These are phyloP conservation scores for Phymastichus coffea DNA, from an alignment of 1,140 invertebrate genomes.

Conservation along the genomic window DNA sequence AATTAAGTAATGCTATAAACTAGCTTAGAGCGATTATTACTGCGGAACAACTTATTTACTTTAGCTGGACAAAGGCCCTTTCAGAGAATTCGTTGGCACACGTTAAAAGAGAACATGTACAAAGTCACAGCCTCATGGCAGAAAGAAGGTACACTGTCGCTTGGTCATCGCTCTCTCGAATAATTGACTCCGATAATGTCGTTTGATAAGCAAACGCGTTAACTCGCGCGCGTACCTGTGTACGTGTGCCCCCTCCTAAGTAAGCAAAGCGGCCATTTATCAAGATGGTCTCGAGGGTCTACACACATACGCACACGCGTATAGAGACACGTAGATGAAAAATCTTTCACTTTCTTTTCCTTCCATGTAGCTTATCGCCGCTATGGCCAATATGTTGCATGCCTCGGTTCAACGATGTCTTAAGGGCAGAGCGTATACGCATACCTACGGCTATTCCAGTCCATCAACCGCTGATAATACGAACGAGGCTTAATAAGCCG, in stretches of 20 bases:
- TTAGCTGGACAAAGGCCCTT: too few species aligned
- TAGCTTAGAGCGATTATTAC: too few species aligned
- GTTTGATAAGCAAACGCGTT: slow-evolving; percentile 25
- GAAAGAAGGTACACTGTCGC: too few species aligned
- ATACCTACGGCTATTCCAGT: not conserved
- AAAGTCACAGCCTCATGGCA: too few species aligned
- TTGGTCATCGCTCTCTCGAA: slow-evolving; percentile 26
- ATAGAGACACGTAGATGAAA: not conserved
- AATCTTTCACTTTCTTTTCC: too few species aligned
- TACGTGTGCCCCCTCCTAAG: slow-evolving; percentile 1
- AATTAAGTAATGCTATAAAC: too few species aligned
- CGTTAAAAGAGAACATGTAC: too few species aligned
- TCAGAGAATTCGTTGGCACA: too few species aligned
- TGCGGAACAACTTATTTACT: too few species aligned
- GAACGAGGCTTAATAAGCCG: not conserved
- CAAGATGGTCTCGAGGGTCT: slow-evolving; percentile 33
- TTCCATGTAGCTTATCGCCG: too few species aligned
- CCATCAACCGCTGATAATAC: slow-evolving; percentile 2
- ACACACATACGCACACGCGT: not conserved
- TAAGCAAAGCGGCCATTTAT: slow-evolving; percentile 40
- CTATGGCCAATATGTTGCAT: slow-evolving; percentile 6
- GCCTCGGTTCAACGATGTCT: slow-evolving; percentile 8
- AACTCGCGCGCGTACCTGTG: not conserved
- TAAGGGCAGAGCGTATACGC: not conserved
- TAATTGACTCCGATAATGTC: slow-evolving; percentile 37